Percentiles rank a stretch among this genome's conserved stretches.
These are phyloP conservation scores for Drosophila pandora DNA, from an alignment of 1,140 invertebrate species.

Conservation along the genomic window DNA sequence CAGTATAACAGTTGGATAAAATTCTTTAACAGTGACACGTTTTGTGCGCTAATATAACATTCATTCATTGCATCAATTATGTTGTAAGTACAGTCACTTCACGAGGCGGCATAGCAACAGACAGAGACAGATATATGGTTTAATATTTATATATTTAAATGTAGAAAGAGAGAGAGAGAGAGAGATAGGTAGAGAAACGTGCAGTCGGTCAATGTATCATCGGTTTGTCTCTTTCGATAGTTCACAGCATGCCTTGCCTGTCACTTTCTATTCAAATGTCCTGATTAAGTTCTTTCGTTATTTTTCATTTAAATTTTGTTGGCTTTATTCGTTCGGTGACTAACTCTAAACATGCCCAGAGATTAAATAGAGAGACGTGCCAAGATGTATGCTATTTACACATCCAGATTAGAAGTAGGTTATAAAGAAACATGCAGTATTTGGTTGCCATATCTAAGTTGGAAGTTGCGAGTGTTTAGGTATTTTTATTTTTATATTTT, in stretches of 20 bases:
- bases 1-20: conserved; percentile 43
- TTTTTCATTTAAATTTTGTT: background rate
- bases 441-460: conserved; percentile 54
- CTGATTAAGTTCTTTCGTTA: background rate
- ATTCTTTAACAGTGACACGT: conserved; percentile 58
- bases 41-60: conserved; percentile 46
- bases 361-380: conserved; percentile 46
- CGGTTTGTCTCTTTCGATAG: conserved; percentile 27
- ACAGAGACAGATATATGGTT: conserved; percentile 37
- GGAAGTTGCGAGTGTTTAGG: conserved; percentile 34
- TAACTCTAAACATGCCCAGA: conserved; percentile 63
- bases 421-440: conserved; percentile 64
- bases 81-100: conserved; percentile 27
- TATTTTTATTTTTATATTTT: background rate
- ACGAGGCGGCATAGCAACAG: conserved; percentile 34
- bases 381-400: conserved; percentile 46
- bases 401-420: conserved; percentile 38
- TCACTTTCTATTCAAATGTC: conserved; percentile 7
- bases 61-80: conserved; percentile 35
- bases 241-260: conserved; percentile 16
- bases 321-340: conserved; percentile 43
- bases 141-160: conserved; percentile 12
- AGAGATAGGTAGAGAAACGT: conserved; percentile 23
- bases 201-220: conserved; percentile 28
- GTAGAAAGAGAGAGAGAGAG: conserved; percentile 1